phyloP scores from a whole-genome alignment of 2,797 vertebrate genomes.

The Lophius americanus region DNA sequence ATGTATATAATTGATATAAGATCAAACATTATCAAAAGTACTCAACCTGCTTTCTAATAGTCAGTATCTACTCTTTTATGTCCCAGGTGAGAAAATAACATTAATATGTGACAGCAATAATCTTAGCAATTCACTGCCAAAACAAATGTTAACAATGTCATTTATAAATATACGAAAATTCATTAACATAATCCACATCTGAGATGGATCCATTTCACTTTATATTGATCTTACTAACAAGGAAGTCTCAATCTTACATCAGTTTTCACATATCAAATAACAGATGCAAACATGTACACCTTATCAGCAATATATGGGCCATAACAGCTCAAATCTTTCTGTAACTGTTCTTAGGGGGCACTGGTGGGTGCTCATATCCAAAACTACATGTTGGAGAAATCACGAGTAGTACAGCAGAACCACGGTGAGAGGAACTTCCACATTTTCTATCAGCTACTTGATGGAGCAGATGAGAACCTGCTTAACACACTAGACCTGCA shows the following conservation, averaged over 20 bases:
- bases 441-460: slow-evolving; percentile 97
- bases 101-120: no score
- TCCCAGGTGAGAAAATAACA: no score
- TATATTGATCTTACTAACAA: no score
- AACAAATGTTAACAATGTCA: no score
- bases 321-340: not conserved
- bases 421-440: slow-evolving; percentile 98
- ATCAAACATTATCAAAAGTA: not conserved
- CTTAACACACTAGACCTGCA: slow-evolving; percentile 88
- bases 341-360: slow-evolving; percentile 81
- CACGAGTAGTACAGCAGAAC: slow-evolving; percentile 96
- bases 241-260: no score
- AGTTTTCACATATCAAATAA: no score
- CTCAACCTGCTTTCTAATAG: not conserved
- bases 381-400: slow-evolving; percentile 98
- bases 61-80: not conserved
- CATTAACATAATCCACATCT: not conserved
- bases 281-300: no score
- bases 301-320: no score
- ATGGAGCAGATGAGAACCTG: slow-evolving; percentile 89
- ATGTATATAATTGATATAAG: not conserved
- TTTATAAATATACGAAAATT: no score
- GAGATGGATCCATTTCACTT: not conserved
- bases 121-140: no score
- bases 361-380: slow-evolving; percentile 96